phyloP scores from a whole-genome alignment of 2,113 vertebrate species.

The Marmota monax region DNA sequence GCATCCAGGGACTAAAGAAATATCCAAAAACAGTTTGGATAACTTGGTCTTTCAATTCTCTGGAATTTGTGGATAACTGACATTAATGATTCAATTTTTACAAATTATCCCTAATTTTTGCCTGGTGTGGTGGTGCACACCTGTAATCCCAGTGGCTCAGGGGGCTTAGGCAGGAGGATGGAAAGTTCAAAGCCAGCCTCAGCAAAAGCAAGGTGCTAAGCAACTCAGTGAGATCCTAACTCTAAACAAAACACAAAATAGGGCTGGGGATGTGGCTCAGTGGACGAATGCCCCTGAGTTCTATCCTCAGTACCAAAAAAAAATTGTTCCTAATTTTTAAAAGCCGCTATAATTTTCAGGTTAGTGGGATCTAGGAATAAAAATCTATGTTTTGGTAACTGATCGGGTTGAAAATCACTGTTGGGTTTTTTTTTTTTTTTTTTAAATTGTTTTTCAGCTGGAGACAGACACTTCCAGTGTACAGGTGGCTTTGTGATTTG shows the following conservation, averaged over 20 bases:
- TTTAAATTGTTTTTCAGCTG: background rate
- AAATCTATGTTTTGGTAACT: background rate
- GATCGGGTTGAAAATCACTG: background rate
- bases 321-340: background rate
- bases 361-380: background rate
- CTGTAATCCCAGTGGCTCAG: no score
- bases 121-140: accelerated
- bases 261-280: no score
- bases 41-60: background rate
- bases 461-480: background rate
- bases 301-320: no score
- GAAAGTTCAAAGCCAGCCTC: no score
- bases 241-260: no score
- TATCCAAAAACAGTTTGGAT: background rate
- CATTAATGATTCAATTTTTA: background rate
- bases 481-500: background rate
- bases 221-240: no score
- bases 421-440: background rate
- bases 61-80: background rate
- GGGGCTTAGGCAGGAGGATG: no score
- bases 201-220: no score
- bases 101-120: background rate
- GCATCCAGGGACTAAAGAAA: background rate
- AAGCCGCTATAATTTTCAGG: background rate
- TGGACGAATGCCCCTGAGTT: no score